A percentile compares a stretch with the other conserved stretches of the same genome.
phyloP scores from a whole-genome alignment of 2,113 vertebrate genomes.

The Phyllostomus discolor region DNA sequence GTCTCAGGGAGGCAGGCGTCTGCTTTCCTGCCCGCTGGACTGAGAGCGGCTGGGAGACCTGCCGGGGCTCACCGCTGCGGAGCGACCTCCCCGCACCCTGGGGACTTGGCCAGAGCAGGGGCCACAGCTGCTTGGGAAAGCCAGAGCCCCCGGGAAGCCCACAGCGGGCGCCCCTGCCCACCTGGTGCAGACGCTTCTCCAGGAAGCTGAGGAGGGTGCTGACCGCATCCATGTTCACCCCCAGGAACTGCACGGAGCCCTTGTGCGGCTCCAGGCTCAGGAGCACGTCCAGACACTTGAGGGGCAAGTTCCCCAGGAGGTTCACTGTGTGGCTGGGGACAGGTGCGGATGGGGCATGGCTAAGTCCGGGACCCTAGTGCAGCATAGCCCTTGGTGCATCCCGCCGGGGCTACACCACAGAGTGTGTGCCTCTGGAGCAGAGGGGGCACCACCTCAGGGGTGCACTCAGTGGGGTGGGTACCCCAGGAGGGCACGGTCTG shows the following conservation, averaged over 20 bases:
- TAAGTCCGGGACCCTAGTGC: too few species aligned
- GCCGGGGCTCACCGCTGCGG: not conserved
- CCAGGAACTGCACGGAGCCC: conserved; percentile 91
- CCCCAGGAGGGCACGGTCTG: not conserved
- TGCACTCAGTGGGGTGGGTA: not conserved
- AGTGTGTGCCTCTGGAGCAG: not conserved
- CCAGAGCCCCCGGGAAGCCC: not conserved
- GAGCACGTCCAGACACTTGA: conserved; percentile 90
- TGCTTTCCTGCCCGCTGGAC: not conserved
- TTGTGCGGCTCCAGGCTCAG: conserved; percentile 86
- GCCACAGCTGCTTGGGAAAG: not conserved
- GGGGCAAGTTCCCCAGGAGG: conserved; percentile 92
- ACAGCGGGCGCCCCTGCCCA: conserved; percentile 66
- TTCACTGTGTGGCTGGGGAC: conserved; percentile 88
- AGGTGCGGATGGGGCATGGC: not conserved
- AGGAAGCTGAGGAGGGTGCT: conserved; percentile 88
- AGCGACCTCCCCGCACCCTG: not conserved
- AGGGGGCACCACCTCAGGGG: not conserved
- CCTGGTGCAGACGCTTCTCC: conserved; percentile 90
- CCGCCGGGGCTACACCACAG: not conserved
- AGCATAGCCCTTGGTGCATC: not conserved
- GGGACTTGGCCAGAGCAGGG: not conserved
- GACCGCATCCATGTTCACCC: conserved; percentile 93
- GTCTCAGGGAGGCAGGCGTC: not conserved
- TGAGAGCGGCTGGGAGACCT: not conserved